Percentiles rank a stretch among this genome's conserved stretches.
Evolutionary conservation across 2,888 invertebrate genomes (phyloP).

Genomic region (Metacarcinus magister): DNA sequence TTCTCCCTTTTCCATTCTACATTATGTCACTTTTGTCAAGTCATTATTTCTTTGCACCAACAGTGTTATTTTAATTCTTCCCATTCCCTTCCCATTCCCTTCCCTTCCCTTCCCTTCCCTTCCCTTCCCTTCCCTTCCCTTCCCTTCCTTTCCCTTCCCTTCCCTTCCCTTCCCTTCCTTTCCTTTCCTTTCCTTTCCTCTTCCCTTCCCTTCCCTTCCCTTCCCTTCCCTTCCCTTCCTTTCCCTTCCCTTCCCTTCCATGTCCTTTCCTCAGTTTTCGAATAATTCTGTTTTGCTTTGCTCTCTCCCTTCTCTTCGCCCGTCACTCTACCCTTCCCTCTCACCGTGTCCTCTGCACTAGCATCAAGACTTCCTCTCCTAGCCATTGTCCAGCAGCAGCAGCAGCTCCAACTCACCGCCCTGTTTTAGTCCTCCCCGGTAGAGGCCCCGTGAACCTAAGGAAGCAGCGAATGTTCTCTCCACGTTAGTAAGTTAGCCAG

Average conservation of each 20-base stretch:
- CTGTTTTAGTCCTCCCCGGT: background rate
- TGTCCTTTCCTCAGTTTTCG: background rate
- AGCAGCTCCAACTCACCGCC: background rate
- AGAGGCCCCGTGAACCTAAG: background rate
- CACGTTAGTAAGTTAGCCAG: background rate
- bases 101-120: background rate
- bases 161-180: background rate
- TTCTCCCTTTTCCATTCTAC: background rate
- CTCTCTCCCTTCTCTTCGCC: background rate
- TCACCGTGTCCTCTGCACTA: background rate
- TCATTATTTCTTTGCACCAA: conserved; percentile 23
- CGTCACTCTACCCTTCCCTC: too few species aligned
- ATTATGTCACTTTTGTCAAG: background rate
- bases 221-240: background rate
- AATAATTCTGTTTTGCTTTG: conserved; percentile 8
- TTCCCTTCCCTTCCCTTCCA: background rate
- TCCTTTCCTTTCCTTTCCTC: background rate
- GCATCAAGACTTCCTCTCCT: background rate
- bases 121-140: background rate
- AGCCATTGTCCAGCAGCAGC: background rate
- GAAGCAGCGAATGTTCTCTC: background rate
- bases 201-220: background rate
- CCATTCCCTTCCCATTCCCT: background rate
- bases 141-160: background rate
- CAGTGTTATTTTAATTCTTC: background rate